Conservation (phyloP, 2,113 vertebrate species). For the Brachypteracias leptosomus region DNA sequence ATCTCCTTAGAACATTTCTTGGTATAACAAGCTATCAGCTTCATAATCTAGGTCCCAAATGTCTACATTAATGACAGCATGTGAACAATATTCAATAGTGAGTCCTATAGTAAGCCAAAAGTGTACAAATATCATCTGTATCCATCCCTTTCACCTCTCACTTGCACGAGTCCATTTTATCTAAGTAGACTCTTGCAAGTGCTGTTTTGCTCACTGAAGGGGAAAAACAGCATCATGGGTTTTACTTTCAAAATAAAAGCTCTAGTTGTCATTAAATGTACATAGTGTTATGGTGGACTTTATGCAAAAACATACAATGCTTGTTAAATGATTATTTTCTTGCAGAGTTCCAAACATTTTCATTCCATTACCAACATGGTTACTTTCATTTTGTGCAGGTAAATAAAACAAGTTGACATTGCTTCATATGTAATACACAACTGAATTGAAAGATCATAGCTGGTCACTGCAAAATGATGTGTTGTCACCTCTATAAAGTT, state of each 20-base stretch:
- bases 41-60: background rate
- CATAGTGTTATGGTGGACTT: background rate
- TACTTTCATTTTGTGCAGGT: background rate
- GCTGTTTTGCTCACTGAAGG: background rate
- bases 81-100: background rate
- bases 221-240: background rate
- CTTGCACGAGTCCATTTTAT: background rate
- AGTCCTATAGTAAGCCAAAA: background rate
- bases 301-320: background rate
- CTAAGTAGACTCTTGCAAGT: background rate
- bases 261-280: background rate
- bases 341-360: background rate
- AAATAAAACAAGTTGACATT: background rate
- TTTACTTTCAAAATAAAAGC: background rate
- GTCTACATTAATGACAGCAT: background rate
- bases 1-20: background rate
- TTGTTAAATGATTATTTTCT: background rate
- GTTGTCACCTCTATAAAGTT: background rate
- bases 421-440: background rate
- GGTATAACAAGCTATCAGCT: background rate
- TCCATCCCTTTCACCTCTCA: background rate
- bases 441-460: background rate
- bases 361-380: background rate
- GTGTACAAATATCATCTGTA: background rate
- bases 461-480: background rate